Evolutionary conservation across 2,113 vertebrate species (phyloP).

Genomic region (Sinocyclocheilus grahami): DNA sequence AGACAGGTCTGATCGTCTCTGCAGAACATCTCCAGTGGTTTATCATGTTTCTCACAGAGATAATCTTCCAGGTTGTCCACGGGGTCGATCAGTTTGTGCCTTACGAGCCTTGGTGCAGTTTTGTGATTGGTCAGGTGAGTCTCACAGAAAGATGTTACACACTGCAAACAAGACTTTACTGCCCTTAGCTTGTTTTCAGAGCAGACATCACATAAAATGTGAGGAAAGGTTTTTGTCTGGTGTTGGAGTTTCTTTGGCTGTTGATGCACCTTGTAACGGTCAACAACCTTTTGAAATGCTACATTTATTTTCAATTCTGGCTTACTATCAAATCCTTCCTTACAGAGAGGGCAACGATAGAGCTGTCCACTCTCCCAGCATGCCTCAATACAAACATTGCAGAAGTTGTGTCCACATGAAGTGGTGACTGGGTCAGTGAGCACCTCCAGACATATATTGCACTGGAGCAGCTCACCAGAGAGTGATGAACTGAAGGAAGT

Average conservation of each 20-base stretch:
- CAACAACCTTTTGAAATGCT: constrained; percentile 24
- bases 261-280: constrained; percentile 19
- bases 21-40: constrained; percentile 69
- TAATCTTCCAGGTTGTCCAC: constrained; percentile 67
- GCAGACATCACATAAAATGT: constrained; percentile 72
- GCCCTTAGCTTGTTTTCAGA: constrained; percentile 56
- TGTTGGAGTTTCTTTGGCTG: neutral
- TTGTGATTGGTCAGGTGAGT: constrained; percentile 71
- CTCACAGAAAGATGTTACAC: constrained; percentile 70
- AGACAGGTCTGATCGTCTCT: constrained; percentile 65
- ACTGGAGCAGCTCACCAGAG: neutral
- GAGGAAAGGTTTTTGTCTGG: neutral
- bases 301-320: constrained; percentile 42
- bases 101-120: constrained; percentile 57
- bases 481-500: neutral
- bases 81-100: constrained; percentile 71
- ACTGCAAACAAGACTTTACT: constrained; percentile 70
- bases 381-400: constrained; percentile 28
- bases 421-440: constrained; percentile 38
- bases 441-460: constrained; percentile 21
- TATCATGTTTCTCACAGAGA: constrained; percentile 68
- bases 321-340: constrained; percentile 8
- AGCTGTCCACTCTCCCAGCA: constrained; percentile 24
- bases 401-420: constrained; percentile 50
- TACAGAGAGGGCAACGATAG: constrained; percentile 40